Percentiles rank a stretch among this genome's conserved stretches.
Conservation (phyloP, 2,797 vertebrate genomes). For the Mastacembelus armatus region DNA sequence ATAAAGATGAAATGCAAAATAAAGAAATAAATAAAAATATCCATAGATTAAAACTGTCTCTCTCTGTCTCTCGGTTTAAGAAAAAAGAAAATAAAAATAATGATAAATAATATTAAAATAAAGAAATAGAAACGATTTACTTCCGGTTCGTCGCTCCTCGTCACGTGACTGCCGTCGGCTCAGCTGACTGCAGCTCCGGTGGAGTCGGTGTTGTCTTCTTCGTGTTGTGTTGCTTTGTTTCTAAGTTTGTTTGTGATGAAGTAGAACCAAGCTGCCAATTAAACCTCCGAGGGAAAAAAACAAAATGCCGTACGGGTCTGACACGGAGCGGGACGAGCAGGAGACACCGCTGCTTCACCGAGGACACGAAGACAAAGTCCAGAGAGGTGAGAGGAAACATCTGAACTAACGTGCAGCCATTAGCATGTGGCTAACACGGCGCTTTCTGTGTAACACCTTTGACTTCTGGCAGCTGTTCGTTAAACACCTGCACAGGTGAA, state of each 20-base stretch:
- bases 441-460: too few species aligned
- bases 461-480: too few species aligned
- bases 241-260: conserved; percentile 9
- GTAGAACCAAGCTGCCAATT: background rate
- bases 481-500: too few species aligned
- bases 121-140: background rate
- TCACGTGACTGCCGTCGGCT: conserved; percentile 7
- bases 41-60: too few species aligned
- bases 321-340: conserved; percentile 67
- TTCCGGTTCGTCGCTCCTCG: background rate
- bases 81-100: background rate
- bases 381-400: conserved; percentile 49
- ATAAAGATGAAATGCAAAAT: too few species aligned
- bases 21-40: too few species aligned
- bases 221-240: background rate
- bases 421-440: rapidly evolving
- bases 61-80: too few species aligned
- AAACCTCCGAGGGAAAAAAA: conserved; percentile 29
- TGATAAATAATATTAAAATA: too few species aligned
- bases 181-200: conserved; percentile 4
- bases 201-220: background rate
- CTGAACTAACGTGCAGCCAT: too few species aligned
- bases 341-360: conserved; percentile 67
- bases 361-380: conserved; percentile 36
- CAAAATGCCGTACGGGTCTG: conserved; percentile 58